Base-by-base conservation (phyloP, 2,888 invertebrate genomes). In the Anodontia alba region DNA sequence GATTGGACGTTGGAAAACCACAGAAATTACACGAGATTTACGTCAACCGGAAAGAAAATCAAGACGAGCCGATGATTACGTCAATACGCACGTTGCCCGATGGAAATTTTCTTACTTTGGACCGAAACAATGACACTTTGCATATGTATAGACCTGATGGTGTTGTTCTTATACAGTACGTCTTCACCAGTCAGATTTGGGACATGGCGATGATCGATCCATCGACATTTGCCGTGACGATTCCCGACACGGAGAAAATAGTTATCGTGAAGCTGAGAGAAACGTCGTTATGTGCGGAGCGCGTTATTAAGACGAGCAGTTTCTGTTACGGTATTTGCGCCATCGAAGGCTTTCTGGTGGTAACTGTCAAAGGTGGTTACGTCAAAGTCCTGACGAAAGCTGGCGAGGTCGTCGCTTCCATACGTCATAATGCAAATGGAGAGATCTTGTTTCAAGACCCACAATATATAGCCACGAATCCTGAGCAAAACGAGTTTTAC, bases 131-230 rank as follows among this genome's bases (percentile, higher is more conserved):
- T 29, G 80, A 83, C 42, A 86, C 83, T 62, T 36, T 86, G 68
- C 51, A 80, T 8, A 66, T 86, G 17, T 83, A 83, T 17, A 81
- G 79, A n/a, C 76, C 75, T 51, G 81, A 86, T 49, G 83, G 86
- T 26, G 68, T 36, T 10, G 67, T 79, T 17, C 23, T 86, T 8
- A 83, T 80, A n/a, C 83, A 83, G 51, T 83, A 86, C 29, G 83
- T 86, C 5, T 83, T 86, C 51, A 83, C 86, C 1, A 83, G 76
- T 43, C 83, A 81, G 51, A 81, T 83, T 23, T 86, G 86, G 86
- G 86, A 86, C 68, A 79, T 86, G 79, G 49, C 86, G 36, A 67
- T 83, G 29, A 42, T 83, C 36, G 83, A 86, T 42, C 54, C 73
- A 31, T 36, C 70, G 49, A 83, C 86, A 1, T 73, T 77, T 20